Base-by-base conservation (phyloP, 2,888 invertebrate genomes). In the Candidula unifasciata region DNA sequence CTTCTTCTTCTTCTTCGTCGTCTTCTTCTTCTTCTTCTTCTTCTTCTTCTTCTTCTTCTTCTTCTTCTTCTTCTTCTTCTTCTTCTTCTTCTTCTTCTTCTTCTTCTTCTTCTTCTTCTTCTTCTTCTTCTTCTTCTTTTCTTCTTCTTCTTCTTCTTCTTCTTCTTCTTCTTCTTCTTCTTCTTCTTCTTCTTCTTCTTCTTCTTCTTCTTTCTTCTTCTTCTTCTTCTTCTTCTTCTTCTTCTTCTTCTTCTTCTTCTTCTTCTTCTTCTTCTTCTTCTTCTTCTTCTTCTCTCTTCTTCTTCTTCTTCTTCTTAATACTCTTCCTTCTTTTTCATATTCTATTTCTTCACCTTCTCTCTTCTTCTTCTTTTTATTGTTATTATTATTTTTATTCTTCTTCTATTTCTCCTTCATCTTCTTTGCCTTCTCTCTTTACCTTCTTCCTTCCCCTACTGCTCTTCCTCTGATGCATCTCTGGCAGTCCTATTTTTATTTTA, bases 11-110 rank as follows among this genome's bases (percentile, higher is more conserved):
- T n/a, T n/a, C n/a, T n/a, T n/a, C n/a, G n/a, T n/a, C n/a, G n/a
- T n/a, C n/a, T n/a, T n/a, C n/a, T n/a, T n/a, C 8, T 13, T 13
- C 68, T 68, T 68, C 68, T 68, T 68, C 68, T 68, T 68, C 68
- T 68, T 68, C 68, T 68, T 68, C 68, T 68, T 68, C 68, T 68
- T 68, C 68, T 68, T 68, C 68, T 68, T 68, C 68, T 68, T 68
- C 68, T 68, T 68, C 68, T 68, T 68, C 68, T 68, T 68, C 68
- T 68, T 68, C 68, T 68, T 68, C 68, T 68, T 68, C 68, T 68
- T 68, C 68, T 68, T 68, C 68, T 68, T 68, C 68, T 68, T 68
- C 68, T 68, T 68, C 68, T 68, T 68, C 68, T 68, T 68, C 68
- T 68, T 68, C 68, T 68, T 68, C 68, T 68, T 73, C 73, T 73